Percentiles rank a stretch among this genome's conserved stretches.
phyloP scores from a whole-genome alignment of 2,797 vertebrate genomes.

The Fratercula arctica region DNA sequence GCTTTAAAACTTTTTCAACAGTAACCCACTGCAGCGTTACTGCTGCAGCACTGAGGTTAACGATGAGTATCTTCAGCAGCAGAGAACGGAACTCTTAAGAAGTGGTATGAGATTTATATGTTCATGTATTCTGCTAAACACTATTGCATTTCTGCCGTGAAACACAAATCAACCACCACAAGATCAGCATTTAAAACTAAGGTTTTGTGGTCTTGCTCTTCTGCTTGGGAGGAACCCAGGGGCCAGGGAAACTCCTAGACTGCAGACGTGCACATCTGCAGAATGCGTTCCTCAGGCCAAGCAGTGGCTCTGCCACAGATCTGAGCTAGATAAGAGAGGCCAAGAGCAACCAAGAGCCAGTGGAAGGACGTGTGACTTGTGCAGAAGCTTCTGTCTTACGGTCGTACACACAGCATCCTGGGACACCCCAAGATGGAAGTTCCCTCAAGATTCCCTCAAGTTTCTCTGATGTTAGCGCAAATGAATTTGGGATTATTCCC shows the following conservation, averaged over 20 bases:
- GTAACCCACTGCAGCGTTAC: rapidly evolving
- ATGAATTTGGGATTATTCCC: neutral
- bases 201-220: neutral
- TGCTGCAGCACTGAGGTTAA: neutral
- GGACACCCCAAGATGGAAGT: neutral
- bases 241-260: neutral
- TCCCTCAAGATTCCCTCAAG: neutral
- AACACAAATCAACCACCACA: neutral
- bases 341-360: neutral
- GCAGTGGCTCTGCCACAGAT: neutral
- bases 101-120: neutral
- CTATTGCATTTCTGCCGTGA: neutral
- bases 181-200: neutral
- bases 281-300: neutral
- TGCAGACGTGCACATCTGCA: neutral
- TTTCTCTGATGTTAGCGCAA: neutral
- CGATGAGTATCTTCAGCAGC: neutral
- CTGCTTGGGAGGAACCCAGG: neutral
- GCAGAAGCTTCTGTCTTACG: neutral
- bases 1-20: neutral
- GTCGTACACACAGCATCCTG: neutral
- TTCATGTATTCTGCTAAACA: neutral
- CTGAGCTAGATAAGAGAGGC: neutral
- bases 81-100: neutral
- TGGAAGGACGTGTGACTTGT: neutral